Evolutionary conservation across 2,797 vertebrate genomes (phyloP).

Genomic region (Sternarchorhynchus goeldii): DNA sequence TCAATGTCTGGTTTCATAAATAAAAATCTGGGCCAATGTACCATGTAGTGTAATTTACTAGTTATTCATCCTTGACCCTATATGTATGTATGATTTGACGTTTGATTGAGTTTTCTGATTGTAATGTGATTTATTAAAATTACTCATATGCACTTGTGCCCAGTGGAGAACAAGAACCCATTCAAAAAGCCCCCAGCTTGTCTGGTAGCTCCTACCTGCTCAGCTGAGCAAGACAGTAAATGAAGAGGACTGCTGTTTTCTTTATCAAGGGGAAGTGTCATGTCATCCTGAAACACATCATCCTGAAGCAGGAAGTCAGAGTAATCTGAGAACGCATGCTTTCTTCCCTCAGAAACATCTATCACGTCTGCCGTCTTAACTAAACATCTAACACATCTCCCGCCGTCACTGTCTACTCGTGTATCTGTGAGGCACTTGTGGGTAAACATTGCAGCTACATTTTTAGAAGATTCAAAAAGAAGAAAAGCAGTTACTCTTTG

Average conservation of each 20-base stretch:
- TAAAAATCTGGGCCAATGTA: neutral
- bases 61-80: neutral
- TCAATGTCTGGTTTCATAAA: neutral
- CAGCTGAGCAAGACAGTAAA: conserved; percentile 41
- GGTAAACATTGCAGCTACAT: neutral
- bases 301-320: conserved; percentile 19
- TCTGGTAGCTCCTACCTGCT: neutral
- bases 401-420: conserved; percentile 39
- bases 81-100: neutral
- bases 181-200: conserved; percentile 21
- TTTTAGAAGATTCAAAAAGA: conserved; percentile 9
- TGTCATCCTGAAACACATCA: conserved; percentile 36
- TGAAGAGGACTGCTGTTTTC: conserved; percentile 44
- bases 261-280: conserved; percentile 27
- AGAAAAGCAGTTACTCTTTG: neutral
- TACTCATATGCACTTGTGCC: neutral
- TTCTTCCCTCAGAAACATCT: neutral
- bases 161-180: conserved; percentile 35
- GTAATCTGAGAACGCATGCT: conserved; percentile 15
- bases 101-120: neutral
- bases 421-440: conserved; percentile 40
- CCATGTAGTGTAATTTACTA: neutral
- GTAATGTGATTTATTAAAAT: conserved; percentile 18
- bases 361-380: no score
- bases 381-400: conserved; percentile 25